Percentiles rank a stretch among this genome's conserved stretches.
phyloP scores from a whole-genome alignment of 2,797 vertebrate genomes.

The Staurois parvus region DNA sequence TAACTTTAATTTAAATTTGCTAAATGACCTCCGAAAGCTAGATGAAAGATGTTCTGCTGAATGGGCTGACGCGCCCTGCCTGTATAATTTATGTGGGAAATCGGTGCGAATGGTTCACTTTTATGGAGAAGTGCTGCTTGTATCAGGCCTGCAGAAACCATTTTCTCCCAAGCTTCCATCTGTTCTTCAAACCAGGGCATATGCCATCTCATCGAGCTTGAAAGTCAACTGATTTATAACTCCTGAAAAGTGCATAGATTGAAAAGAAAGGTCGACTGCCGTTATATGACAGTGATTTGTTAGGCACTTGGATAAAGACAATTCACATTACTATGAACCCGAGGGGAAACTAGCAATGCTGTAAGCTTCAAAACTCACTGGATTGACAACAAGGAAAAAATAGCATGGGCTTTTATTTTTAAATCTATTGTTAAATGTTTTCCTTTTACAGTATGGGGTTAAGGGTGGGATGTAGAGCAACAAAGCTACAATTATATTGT shows the following conservation, averaged over 20 bases:
- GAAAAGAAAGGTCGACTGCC: slow-evolving; percentile 77
- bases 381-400: slow-evolving; percentile 65
- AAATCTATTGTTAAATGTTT: slow-evolving; percentile 21
- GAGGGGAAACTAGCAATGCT: slow-evolving; percentile 64
- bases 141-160: slow-evolving; percentile 80
- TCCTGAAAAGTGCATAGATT: slow-evolving; percentile 75
- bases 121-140: slow-evolving; percentile 78
- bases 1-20: slow-evolving; percentile 77
- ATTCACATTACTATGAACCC: slow-evolving; percentile 68
- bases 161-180: slow-evolving; percentile 82
- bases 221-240: slow-evolving; percentile 81
- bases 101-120: slow-evolving; percentile 78
- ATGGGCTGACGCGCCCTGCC: slow-evolving; percentile 75
- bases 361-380: slow-evolving; percentile 65
- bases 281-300: slow-evolving; percentile 76
- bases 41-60: slow-evolving; percentile 79
- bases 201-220: slow-evolving; percentile 80
- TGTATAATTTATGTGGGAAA: slow-evolving; percentile 82
- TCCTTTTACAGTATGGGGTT: slow-evolving; percentile 40
- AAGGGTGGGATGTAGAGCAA: slow-evolving; percentile 44
- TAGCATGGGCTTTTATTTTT: not conserved
- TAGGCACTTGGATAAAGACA: slow-evolving; percentile 74
- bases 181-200: slow-evolving; percentile 83
- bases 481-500: slow-evolving; percentile 38
- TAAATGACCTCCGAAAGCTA: slow-evolving; percentile 78